Conservation (phyloP, 30 jellyfish, hydroid and myxozoan genomes). For the Pelagia noctiluca region DNA sequence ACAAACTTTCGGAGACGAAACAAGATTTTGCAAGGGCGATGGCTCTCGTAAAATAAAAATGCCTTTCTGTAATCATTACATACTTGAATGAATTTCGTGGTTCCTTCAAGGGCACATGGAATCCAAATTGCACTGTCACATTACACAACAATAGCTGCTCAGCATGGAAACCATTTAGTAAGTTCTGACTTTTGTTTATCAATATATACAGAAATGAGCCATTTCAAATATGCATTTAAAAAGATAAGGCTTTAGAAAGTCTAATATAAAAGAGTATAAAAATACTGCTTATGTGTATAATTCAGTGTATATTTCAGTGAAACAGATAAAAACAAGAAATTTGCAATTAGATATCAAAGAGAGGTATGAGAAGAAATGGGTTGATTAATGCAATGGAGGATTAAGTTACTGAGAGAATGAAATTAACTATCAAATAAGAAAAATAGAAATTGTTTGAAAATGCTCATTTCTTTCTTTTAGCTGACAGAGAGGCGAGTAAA, state of each 20-base stretch:
- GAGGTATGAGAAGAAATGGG: not conserved
- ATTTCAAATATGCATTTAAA: not conserved
- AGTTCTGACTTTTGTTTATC: not conserved
- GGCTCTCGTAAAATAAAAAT: too few species aligned
- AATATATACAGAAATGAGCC: not conserved
- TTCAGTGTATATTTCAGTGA: not conserved
- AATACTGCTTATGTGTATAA: not conserved
- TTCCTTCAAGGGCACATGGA: conserved; percentile 69
- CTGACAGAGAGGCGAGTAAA: conserved; percentile 69
- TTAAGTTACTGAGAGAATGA: not conserved
- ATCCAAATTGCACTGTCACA: conserved; percentile 80
- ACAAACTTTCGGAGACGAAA: too few species aligned
- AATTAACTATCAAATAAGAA: not conserved
- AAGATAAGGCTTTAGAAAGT: not conserved
- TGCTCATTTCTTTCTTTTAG: conserved; percentile 18
- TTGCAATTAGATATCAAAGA: not conserved
- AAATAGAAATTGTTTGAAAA: not conserved
- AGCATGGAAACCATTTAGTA: conserved; percentile 93
- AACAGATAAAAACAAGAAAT: not conserved
- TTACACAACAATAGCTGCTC: conserved; percentile 79
- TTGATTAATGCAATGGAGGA: too few species aligned
- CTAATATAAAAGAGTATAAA: not conserved
- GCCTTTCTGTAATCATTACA: too few species aligned
- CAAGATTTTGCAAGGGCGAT: too few species aligned
- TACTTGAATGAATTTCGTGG: not conserved